These are phyloP conservation scores for Delichon dasypus DNA, from an alignment of 2,797 vertebrate genomes.

Conservation along the genomic window DNA sequence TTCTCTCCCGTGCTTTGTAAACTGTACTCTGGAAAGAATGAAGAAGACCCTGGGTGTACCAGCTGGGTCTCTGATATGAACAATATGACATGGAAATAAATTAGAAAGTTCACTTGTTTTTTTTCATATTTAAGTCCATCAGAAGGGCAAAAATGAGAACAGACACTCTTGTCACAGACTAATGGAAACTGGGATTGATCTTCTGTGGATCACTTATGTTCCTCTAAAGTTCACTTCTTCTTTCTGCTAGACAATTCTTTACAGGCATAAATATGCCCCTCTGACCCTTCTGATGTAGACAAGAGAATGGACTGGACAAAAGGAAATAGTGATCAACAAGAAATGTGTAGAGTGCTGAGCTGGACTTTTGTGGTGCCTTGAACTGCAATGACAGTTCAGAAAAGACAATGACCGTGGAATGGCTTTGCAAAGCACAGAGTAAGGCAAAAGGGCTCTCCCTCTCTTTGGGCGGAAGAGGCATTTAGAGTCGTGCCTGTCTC, in stretches of 20 bases:
- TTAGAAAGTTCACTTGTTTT: neutral
- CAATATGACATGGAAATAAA: neutral
- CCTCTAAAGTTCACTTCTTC: neutral
- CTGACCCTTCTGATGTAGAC: neutral
- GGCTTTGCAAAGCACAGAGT: neutral
- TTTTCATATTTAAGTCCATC: neutral
- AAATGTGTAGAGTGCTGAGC: neutral
- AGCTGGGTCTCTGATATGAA: neutral
- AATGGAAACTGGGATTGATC: neutral
- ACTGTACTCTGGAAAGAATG: neutral
- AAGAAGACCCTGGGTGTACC: neutral
- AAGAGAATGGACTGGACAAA: neutral
- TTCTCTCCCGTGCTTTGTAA: neutral
- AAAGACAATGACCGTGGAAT: neutral
- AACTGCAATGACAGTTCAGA: neutral
- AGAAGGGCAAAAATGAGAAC: neutral
- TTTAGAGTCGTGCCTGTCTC: neutral
- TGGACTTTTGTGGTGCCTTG: neutral
- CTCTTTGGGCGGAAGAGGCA: fast-evolving
- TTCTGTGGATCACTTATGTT: neutral
- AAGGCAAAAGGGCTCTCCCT: neutral
- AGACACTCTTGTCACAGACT: neutral
- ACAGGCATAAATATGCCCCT: neutral
- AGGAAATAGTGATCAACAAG: neutral
- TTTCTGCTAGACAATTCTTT: neutral